Base-by-base conservation (phyloP, 2,888 invertebrate species). In the Dolichopus griseipennis region DNA sequence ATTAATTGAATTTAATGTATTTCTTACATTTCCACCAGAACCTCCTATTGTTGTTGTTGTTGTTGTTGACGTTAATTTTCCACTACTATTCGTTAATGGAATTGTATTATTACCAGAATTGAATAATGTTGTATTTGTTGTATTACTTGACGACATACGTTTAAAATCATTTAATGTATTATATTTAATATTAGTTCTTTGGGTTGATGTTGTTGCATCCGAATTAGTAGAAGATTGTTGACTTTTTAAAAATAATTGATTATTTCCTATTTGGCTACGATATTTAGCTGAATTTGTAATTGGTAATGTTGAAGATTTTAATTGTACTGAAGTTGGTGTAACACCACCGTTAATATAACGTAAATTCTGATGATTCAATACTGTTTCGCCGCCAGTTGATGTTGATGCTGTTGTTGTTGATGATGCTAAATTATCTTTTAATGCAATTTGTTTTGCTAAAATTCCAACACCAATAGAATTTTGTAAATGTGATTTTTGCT, bases 391-490 rank as follows among this genome's bases (percentile, higher is more conserved):
- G n/a, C 68, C 67, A n/a, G n/a, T n/a, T n/a, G n/a, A n/a, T 12
- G 69, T 68, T 67, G 70, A 68, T 64, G 70, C 21, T 68, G 70
- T 67, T 68, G 71, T 67, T 15, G 52, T 64, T 65, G 65, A 43
- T 65, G 67, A 22, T 18, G 70, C 66, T 65, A 69, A 61, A 27
- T 67, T 64, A 64, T 69, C 70, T 68, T 73, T 72, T 61, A 70
- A 70, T 33, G 72, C 65, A 64, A 34, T 18, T 52, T 66, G 70
- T 66, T 69, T 73, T 67, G 70, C 73, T 71, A 71, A 73, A 64
- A 70, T 75, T 71, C 71, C 73, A 73, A 72, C 72, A 71, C 72
- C 72, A 72, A 70, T 70, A 61, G 71, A 73, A 69, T 68, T 73
- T 70, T 71, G 67, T 71, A 70, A 70, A 64, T 67, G 70, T 70